Base-by-base conservation (phyloP, 2,888 invertebrate genomes). In the Thymelicus acteon region DNA sequence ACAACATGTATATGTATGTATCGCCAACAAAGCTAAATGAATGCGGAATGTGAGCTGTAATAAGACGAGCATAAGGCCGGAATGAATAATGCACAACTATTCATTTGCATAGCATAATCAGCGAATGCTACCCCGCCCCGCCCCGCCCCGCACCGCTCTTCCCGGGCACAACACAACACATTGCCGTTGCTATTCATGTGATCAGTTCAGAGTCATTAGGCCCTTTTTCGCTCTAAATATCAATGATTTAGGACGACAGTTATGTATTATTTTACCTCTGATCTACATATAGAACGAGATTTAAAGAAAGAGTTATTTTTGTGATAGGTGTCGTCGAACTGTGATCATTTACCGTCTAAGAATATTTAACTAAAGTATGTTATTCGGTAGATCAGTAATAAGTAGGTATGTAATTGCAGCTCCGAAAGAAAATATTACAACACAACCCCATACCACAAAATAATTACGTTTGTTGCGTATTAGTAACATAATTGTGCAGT, bases 41-140 rank as follows among this genome's bases (percentile, higher is more conserved):
- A 66, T 58, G 58, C 58, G 66, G 31, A 66, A 58, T 58, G 66
- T 66, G 31, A 58, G 31, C 58, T 40, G 66, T 66, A 58, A 57
- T 58, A 58, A 66, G 66, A 66, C 66, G 57, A 66, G 44, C 66
- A 48, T 66, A 66, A 58, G 66, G 47, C 40, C 58, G 37, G 66
- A 58, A 66, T 66, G 66, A 66, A 66, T 66, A 66, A 66, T 66
- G 66, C 57, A 58, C 15, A 66, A 58, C 58, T 66, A 58, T 58
- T 47, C 58, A 66, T 66, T 66, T 66, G 66, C 66, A 66, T 66
- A 54, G 58, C 47, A 58, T 66, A 66, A 66, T 66, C 66, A 66
- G 47, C 31, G 52, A 44, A 58, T 66, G 47, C 13, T 58, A 58
- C 31, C 57, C 57, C 54, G 19, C n/a, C 39, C 12, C 40, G 49